phyloP scores from a whole-genome alignment of 2,888 invertebrate species.

The Ametastegia equiseti region DNA sequence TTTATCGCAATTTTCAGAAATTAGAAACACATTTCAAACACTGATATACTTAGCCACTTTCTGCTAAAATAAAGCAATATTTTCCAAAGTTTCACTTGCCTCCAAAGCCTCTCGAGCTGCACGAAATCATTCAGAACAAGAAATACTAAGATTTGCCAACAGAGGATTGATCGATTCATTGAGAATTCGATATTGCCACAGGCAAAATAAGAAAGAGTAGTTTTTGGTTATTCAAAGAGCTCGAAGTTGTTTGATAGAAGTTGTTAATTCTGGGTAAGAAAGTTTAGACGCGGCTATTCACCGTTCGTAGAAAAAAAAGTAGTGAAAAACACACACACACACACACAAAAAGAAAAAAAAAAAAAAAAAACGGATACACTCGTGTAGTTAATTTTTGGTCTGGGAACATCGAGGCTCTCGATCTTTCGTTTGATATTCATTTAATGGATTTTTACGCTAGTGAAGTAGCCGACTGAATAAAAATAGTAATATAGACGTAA shows the following conservation, averaged over 20 bases:
- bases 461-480: not conserved
- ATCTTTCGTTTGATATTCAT: not conserved
- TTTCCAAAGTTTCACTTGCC: too few species aligned
- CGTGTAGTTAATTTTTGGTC: not conserved
- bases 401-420: not conserved
- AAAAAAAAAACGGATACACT: not conserved
- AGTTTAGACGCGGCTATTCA: constrained; percentile 17
- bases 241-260: not conserved
- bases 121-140: too few species aligned
- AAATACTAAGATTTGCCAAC: not conserved
- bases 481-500: not conserved
- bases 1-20: too few species aligned
- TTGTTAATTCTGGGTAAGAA: constrained; percentile 2
- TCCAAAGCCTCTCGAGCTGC: too few species aligned
- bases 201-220: not conserved
- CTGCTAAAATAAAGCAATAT: too few species aligned
- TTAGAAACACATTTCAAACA: too few species aligned
- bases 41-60: too few species aligned
- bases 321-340: too few species aligned
- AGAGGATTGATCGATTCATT: not conserved
- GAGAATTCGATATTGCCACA: not conserved
- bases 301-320: not conserved
- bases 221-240: not conserved
- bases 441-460: not conserved
- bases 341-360: not conserved